Evolutionary conservation across 1,140 invertebrate genomes (phyloP), one percentile per base, ranked within the genome.

Genomic region (Coelopa frigida): DNA sequence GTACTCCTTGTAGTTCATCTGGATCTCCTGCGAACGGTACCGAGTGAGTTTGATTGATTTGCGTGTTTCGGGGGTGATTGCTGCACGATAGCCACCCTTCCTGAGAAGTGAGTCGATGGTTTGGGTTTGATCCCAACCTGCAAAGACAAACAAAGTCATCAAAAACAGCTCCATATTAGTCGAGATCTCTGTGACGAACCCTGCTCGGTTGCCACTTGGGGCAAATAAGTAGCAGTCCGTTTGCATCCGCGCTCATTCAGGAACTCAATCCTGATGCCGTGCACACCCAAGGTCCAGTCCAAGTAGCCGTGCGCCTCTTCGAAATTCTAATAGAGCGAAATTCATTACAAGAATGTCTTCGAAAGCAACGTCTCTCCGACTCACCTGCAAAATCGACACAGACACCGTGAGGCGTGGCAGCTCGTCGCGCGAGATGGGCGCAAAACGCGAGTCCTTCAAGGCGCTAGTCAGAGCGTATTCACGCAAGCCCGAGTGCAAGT

Each of bases 201-300:
- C 87, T 99, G 96, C 72, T 99, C 95, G 46, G 82, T 81, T 55
- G 95, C 93, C 46, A 99, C 93, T 75, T 98, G 88, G 40, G 96
- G 96, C 65, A 99, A 78, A 74, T 97, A 99, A 56, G 96, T 99
- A 53, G 96, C 95, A 52, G 91, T 97, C 58, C 92, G 81, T 63
- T 93, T 92, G 53, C 85, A 85, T 48, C 95, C 95, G 59, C 92
- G 89, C 61, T 98, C 95, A 72, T 91, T 95, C 46, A 85, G 72
- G 63, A 98, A 99, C 75, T 99, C 94, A 54, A 99, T 99, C 38
- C 95, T 81, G 58, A 99, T 98, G 21, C 96, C 96, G 73, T 99
- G 96, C 29, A 88, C 79, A 14, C 96, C 96, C 44, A 99, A 80
- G 75, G 94, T 86, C 96, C 96, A 99, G 72, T 99, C 96, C 51